Evolutionary conservation across 2,113 vertebrate genomes (phyloP).

Genomic region (Condylura cristata): DNA sequence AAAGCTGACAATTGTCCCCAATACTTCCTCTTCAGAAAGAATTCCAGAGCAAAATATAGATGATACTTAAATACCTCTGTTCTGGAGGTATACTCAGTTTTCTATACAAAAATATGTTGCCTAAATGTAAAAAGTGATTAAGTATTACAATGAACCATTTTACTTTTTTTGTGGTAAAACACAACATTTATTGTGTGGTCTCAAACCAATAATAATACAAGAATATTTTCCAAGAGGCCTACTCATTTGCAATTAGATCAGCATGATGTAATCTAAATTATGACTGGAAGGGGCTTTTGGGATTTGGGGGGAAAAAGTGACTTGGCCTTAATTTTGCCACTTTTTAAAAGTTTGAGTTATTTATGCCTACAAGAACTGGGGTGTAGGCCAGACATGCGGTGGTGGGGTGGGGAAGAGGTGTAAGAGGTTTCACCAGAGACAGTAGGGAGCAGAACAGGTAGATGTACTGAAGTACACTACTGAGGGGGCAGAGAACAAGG

Average conservation of each 20-base stretch:
- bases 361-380: too few species aligned
- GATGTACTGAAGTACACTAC: too few species aligned
- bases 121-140: conserved; percentile 11
- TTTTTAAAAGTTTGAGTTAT: too few species aligned
- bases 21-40: neutral
- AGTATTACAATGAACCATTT: neutral
- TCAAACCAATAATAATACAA: neutral
- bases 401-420: too few species aligned
- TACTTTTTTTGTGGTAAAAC: neutral
- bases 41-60: neutral
- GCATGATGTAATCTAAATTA: neutral
- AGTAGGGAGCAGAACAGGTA: too few species aligned
- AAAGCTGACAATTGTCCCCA: neutral
- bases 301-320: neutral
- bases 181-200: conserved; percentile 8
- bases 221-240: neutral
- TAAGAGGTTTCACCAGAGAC: too few species aligned
- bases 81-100: neutral
- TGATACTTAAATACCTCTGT: neutral
- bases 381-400: too few species aligned
- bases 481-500: too few species aligned
- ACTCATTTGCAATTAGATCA: neutral
- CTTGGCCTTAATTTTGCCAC: neutral
- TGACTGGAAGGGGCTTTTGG: neutral
- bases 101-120: neutral